These are phyloP conservation scores for Microtus montanus DNA, from an alignment of 2,113 vertebrate species.

Conservation along the genomic window DNA sequence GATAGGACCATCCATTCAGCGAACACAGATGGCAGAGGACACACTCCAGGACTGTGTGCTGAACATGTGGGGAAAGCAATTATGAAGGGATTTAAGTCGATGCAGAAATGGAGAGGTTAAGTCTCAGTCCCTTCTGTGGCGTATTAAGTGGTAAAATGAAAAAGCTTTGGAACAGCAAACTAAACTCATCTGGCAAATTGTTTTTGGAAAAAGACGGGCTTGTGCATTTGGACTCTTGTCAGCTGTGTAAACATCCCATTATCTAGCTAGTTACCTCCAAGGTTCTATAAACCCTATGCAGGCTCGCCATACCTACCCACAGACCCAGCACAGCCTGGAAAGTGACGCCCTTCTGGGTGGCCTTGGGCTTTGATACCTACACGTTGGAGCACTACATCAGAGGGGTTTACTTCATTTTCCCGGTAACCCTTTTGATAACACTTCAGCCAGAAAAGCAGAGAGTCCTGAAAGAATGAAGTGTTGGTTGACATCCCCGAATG, in stretches of 20 bases:
- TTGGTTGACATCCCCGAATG: conserved; percentile 53
- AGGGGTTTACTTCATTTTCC: not conserved
- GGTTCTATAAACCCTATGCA: not conserved
- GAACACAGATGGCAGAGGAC: conserved; percentile 63
- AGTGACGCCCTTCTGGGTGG: conserved; percentile 1
- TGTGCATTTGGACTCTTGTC: conserved; percentile 74
- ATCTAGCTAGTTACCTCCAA: conserved; percentile 41
- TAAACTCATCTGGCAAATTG: conserved; percentile 82
- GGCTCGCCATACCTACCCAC: not conserved
- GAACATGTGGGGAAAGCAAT: conserved; percentile 68
- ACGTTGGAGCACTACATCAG: accelerated
- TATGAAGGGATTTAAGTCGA: conserved; percentile 74
- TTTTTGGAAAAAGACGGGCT: conserved; percentile 73
- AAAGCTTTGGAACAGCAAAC: conserved; percentile 80
- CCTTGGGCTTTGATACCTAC: not conserved
- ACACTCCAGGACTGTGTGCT: not conserved
- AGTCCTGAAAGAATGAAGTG: too few species aligned
- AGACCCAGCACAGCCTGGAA: not conserved
- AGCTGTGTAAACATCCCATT: conserved; percentile 71
- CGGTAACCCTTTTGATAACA: not conserved
- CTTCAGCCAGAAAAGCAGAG: not conserved
- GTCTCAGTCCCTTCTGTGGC: conserved; percentile 61
- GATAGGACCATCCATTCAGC: not conserved
- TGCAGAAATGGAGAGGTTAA: conserved; percentile 68
- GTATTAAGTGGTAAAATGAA: conserved; percentile 81